Conservation (phyloP, 1,140 invertebrate species). For the Cyclargus thomasi region DNA sequence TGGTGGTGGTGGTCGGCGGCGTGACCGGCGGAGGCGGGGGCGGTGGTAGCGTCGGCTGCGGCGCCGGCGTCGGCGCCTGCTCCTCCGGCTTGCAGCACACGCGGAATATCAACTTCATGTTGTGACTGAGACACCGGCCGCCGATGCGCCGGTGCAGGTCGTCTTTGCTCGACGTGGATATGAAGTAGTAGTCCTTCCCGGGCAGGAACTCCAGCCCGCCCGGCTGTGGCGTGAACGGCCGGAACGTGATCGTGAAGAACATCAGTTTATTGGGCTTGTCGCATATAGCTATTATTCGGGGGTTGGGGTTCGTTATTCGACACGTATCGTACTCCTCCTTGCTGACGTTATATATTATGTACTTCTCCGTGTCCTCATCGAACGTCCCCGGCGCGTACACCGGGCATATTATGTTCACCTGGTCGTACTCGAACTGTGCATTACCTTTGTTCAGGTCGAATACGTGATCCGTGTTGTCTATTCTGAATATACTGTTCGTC, state of each 20-base stretch:
- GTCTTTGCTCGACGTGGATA: conserved; percentile 93
- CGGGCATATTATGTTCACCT: conserved; percentile 96
- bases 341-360: conserved; percentile 97
- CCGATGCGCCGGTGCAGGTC: conserved; percentile 93
- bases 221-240: conserved; percentile 96
- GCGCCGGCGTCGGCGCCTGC: conserved; percentile 68
- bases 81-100: conserved; percentile 88
- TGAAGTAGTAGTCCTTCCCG: conserved; percentile 97
- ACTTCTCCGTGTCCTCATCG: conserved; percentile 94
- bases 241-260: conserved; percentile 97
- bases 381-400: conserved; percentile 90
- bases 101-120: conserved; percentile 97
- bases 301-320: conserved; percentile 94
- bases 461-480: conserved; percentile 98
- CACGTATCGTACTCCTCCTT: conserved; percentile 97
- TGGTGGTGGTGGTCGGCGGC: conserved; percentile 57
- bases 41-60: conserved; percentile 70
- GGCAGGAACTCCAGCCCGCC: conserved; percentile 95
- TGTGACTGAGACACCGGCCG: conserved; percentile 91
- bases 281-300: conserved; percentile 94
- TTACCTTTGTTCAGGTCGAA: conserved; percentile 97
- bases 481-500: conserved; percentile 93
- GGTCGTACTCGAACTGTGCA: conserved; percentile 94
- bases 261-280: conserved; percentile 95
- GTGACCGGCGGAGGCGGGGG: conserved; percentile 74